Evolutionary conservation across 2,888 invertebrate species (phyloP).

Genomic region (Trissoscelio sp.): DNA sequence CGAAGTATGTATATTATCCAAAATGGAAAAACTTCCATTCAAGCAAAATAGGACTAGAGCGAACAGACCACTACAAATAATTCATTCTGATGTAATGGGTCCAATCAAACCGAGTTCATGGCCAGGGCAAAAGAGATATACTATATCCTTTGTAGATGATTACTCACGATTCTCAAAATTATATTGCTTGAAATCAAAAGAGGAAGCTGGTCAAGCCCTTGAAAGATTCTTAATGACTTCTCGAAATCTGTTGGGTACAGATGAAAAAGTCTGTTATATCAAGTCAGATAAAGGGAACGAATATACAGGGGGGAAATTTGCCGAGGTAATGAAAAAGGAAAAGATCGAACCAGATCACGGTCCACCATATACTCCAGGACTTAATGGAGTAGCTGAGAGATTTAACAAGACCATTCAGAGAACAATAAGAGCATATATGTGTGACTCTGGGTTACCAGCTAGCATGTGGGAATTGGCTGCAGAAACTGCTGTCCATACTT

Average conservation of each 20-base stretch:
- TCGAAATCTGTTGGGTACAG: conserved; percentile 68
- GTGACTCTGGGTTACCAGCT: conserved; percentile 30
- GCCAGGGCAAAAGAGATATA: conserved; percentile 62
- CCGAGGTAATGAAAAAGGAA: conserved; percentile 65
- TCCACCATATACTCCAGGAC: neutral
- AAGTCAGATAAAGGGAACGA: conserved; percentile 65
- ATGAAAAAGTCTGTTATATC: conserved; percentile 70
- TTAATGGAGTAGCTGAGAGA: conserved; percentile 26
- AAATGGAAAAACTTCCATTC: conserved; percentile 70
- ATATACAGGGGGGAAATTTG: conserved; percentile 65
- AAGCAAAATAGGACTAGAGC: conserved; percentile 36
- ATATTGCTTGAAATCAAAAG: conserved; percentile 70
- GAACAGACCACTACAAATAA: too few species aligned
- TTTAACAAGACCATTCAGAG: conserved; percentile 41
- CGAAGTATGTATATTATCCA: conserved; percentile 57
- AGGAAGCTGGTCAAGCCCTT: conserved; percentile 68
- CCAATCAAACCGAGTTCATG: conserved; percentile 66
- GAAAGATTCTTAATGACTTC: conserved; percentile 67
- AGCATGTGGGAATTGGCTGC: conserved; percentile 30
- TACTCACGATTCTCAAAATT: conserved; percentile 63
- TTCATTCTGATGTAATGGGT: conserved; percentile 39
- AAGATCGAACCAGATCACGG: conserved; percentile 46
- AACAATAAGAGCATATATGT: conserved; percentile 32
- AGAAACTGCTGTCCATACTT: conserved; percentile 7
- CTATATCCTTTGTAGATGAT: conserved; percentile 67